A percentile compares a stretch with the other conserved stretches of the same genome.
Evolutionary conservation across 2,113 vertebrate species (phyloP).

Genomic region (Rhineura floridana): DNA sequence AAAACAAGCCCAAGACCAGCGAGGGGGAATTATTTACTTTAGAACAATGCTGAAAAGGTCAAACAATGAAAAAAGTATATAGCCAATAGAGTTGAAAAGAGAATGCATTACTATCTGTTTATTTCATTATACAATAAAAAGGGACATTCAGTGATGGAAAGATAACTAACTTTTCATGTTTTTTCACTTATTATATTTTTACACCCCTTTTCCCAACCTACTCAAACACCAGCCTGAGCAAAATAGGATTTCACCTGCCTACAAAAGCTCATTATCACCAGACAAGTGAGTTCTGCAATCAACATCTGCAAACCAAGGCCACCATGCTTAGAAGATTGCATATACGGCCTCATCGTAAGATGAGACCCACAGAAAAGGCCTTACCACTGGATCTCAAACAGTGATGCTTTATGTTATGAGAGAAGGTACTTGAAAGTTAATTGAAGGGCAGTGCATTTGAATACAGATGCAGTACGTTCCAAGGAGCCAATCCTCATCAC

Average conservation of each 20-base stretch:
- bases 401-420: no score
- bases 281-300: background rate
- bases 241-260: background rate
- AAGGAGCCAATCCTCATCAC: background rate
- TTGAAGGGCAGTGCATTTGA: background rate
- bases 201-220: background rate
- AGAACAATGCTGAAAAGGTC: background rate
- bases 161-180: no score
- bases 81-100: no score
- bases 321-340: background rate
- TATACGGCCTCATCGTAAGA: background rate
- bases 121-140: no score
- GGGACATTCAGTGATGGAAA: no score
- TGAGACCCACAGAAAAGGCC: background rate
- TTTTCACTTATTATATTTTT: background rate
- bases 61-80: background rate
- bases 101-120: no score
- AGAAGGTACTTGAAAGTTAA: background rate
- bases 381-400: no score
- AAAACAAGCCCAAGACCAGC: background rate
- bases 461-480: background rate
- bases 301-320: background rate
- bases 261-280: background rate
- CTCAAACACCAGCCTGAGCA: background rate
- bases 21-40: background rate